Evolutionary conservation across 2,113 vertebrate genomes (phyloP).

Genomic region (Eira barbara): DNA sequence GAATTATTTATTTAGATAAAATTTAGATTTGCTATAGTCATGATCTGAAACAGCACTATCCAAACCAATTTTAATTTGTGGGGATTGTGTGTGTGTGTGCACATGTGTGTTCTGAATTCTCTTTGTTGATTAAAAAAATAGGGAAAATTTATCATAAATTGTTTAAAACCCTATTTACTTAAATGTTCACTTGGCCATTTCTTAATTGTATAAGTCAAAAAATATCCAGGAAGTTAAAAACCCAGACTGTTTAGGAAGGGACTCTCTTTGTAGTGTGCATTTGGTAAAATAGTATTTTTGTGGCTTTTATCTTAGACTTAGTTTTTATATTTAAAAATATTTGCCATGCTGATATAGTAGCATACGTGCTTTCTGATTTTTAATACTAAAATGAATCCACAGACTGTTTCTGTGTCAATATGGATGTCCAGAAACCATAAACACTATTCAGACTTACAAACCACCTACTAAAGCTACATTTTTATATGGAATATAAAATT

Average conservation of each 20-base stretch:
- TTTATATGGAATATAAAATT: neutral
- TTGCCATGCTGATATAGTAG: neutral
- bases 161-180: neutral
- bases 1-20: slow-evolving; percentile 3
- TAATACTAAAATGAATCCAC: neutral
- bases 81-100: neutral
- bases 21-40: neutral
- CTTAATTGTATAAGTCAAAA: neutral
- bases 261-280: neutral
- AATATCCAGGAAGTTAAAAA: neutral
- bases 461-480: neutral
- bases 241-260: neutral
- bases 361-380: neutral
- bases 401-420: neutral
- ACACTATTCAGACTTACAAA: neutral
- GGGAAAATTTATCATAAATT: neutral
- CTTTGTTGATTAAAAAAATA: neutral
- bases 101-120: neutral
- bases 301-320: neutral
- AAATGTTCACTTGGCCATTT: neutral
- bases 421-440: neutral
- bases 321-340: slow-evolving; percentile 9
- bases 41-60: slow-evolving; percentile 2
- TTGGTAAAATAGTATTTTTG: neutral
- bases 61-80: neutral